Evolutionary conservation across 2,888 invertebrate species (phyloP).

Genomic region (Polymixis lichenea): DNA sequence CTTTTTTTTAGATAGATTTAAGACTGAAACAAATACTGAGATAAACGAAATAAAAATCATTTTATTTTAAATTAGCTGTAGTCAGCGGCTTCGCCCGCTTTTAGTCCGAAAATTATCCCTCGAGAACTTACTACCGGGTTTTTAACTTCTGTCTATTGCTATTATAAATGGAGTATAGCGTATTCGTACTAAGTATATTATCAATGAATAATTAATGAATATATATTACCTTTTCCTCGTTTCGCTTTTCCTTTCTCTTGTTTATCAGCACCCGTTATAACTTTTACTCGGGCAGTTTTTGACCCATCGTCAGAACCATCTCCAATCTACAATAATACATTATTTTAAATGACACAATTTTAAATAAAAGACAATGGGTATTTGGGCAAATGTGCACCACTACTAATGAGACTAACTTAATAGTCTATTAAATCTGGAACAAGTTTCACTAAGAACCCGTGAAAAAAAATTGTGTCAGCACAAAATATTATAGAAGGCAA

Average conservation of each 20-base stretch:
- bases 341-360: background rate
- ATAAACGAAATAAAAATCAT: no score
- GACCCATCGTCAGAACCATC: conserved; percentile 78
- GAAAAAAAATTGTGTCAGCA: background rate
- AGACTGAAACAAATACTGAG: no score
- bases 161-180: background rate
- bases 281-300: conserved; percentile 79
- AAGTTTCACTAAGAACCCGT: background rate
- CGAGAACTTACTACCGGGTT: no score
- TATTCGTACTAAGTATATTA: conserved; percentile 3
- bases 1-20: no score
- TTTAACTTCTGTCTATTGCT: no score
- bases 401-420: background rate
- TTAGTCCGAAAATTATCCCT: no score
- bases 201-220: conserved; percentile 23
- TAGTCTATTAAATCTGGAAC: background rate
- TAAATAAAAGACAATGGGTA: background rate
- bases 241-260: conserved; percentile 66
- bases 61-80: no score
- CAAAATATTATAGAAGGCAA: background rate
- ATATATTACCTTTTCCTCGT: conserved; percentile 64
- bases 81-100: no score
- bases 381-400: background rate
- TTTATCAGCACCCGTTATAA: conserved; percentile 74
- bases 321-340: conserved; percentile 73